Evolutionary conservation across 2,888 invertebrate genomes (phyloP), one percentile per base, ranked within the genome.

Genomic region (Cylloceria caligata): DNA sequence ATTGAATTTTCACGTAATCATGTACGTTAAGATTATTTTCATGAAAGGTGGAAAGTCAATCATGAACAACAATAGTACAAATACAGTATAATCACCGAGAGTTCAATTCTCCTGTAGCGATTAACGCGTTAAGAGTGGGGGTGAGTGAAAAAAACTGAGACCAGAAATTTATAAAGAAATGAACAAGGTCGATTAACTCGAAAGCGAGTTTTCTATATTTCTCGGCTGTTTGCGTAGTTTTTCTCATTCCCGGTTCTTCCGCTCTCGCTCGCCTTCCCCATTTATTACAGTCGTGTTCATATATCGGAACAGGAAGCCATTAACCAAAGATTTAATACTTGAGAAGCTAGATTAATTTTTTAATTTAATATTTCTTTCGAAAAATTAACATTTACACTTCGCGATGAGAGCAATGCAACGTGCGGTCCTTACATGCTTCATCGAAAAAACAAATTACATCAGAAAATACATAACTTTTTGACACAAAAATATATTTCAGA

Each of bases 121-220:
- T 36, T 68, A 39, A 52, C 21, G 7, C 13, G 34, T n/a, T 30
- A 71, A 72, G 60, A 62, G 30, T 13, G 11, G 9, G 27, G 13
- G 13, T 9, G 42, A 34, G 34, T 60, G 30, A 52, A 64, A 77
- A 80, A 73, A 62, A 64, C 16, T 7, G 39, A 71, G 47, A 36
- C 27, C 39, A 27, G 47, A 39, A 69, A 78, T 78, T 74, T 74
- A 83, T 87, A 84, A 77, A 76, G 76, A 69, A 83, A 84, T 82
- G 74, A 85, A 84, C 77, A 83, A 84, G 84, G 83, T 76, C 85
- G 83, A 87, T 85, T 86, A 86, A 87, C 79, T 80, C 80, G 71
- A 80, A 80, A 82, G 78, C 76, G 60, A 80, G 78, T 83, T 79
- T 76, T 82, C 75, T 77, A 71, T 81, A 74, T 80, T 83, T 79